Conservation (phyloP, 2,113 vertebrate species). For the Uria aalge region DNA sequence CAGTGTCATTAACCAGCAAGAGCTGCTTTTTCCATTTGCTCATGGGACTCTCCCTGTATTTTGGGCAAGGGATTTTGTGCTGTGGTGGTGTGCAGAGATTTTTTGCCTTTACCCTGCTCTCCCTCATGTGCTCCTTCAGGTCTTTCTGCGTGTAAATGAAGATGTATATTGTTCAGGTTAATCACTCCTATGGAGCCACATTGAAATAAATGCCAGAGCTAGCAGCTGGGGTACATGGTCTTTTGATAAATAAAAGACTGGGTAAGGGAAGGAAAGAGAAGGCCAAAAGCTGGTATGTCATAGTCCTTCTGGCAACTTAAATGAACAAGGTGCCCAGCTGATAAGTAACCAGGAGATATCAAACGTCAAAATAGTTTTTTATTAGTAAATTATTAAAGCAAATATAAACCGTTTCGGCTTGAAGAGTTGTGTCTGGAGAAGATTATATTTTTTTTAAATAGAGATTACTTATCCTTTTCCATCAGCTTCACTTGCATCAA, state of each 20-base stretch:
- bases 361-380: not conserved
- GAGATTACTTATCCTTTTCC: not conserved
- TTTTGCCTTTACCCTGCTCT: not conserved
- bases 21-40: not conserved
- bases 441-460: not conserved
- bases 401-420: not conserved
- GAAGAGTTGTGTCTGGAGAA: not conserved
- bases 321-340: not conserved
- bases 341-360: not conserved
- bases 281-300: not conserved
- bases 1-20: not conserved
- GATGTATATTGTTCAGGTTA: not conserved
- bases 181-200: not conserved
- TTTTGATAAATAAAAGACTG: not conserved
- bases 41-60: not conserved
- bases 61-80: not conserved
- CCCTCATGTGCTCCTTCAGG: not conserved
- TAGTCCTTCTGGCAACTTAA: not conserved
- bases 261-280: not conserved
- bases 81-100: not conserved
- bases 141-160: not conserved
- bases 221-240: not conserved
- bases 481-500: not conserved
- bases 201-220: not conserved
- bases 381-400: not conserved